Evolutionary conservation across 1,140 invertebrate genomes (phyloP).

Genomic region (Zaprionus ghesquierei): DNA sequence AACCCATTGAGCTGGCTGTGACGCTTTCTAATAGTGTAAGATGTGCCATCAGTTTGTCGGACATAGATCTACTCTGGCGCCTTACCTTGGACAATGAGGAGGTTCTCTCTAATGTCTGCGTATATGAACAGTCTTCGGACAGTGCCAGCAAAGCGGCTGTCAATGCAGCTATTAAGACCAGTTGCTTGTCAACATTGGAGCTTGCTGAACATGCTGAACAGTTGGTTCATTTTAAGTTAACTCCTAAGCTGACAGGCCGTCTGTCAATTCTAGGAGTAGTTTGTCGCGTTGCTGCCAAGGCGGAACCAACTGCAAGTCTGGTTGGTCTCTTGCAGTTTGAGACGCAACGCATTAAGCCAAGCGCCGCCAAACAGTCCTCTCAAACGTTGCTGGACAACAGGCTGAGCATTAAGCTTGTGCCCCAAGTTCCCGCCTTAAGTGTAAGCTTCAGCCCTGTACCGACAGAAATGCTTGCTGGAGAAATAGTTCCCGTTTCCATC

Average conservation of each 20-base stretch:
- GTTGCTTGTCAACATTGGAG: conserved; percentile 80
- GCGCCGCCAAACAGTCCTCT: conserved; percentile 82
- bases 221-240: conserved; percentile 82
- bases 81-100: conserved; percentile 84
- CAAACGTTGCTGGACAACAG: conserved; percentile 84
- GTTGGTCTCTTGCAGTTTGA: conserved; percentile 87
- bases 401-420: conserved; percentile 87
- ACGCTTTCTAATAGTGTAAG: conserved; percentile 87
- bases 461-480: conserved; percentile 87
- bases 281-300: conserved; percentile 80
- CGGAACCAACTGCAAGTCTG: conserved; percentile 82
- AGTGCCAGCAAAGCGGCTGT: conserved; percentile 62
- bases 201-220: conserved; percentile 80
- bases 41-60: conserved; percentile 52
- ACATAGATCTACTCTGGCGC: conserved; percentile 90
- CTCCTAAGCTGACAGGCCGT: conserved; percentile 82
- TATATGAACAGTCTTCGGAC: conserved; percentile 75
- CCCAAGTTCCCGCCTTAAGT: conserved; percentile 88
- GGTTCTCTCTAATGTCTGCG: conserved; percentile 73
- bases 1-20: conserved; percentile 91
- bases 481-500: conserved; percentile 86
- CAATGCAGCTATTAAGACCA: conserved; percentile 81
- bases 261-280: conserved; percentile 82
- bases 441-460: conserved; percentile 88
- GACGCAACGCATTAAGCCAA: conserved; percentile 82